Evolutionary conservation across 2,113 vertebrate species (phyloP).

Genomic region (Oreochromis aureus): DNA sequence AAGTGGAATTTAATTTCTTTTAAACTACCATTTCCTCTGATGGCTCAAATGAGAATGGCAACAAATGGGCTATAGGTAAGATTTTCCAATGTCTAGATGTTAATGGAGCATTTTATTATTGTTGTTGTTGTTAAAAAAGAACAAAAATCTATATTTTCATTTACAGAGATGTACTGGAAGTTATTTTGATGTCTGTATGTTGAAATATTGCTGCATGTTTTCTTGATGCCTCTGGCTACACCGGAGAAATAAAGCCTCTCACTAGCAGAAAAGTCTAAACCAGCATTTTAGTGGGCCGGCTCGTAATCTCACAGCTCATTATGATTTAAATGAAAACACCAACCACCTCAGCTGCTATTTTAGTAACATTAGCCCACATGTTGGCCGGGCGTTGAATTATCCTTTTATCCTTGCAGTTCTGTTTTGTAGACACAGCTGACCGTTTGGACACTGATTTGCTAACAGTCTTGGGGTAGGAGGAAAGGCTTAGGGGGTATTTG

Average conservation of each 20-base stretch:
- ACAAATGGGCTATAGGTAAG: neutral
- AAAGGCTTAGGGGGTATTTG: neutral
- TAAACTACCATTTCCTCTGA: neutral
- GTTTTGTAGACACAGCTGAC: neutral
- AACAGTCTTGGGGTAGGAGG: neutral
- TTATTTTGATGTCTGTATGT: neutral
- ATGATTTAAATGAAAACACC: slow-evolving; percentile 30
- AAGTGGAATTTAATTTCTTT: neutral
- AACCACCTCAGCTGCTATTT: slow-evolving; percentile 28
- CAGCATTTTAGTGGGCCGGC: neutral
- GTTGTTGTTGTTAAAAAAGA: neutral
- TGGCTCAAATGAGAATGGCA: neutral
- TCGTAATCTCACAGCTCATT: slow-evolving; percentile 41
- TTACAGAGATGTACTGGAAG: neutral
- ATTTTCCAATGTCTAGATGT: neutral
- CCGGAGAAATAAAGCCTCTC: neutral
- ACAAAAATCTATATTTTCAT: slow-evolving; percentile 14
- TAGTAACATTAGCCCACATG: neutral
- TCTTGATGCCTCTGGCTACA: neutral
- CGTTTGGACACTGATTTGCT: neutral
- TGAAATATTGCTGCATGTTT: neutral
- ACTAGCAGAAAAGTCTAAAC: neutral
- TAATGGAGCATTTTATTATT: neutral
- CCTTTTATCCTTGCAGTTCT: neutral
- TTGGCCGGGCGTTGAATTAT: slow-evolving; percentile 14